Evolutionary conservation across 2,113 vertebrate genomes (phyloP), one percentile per base, ranked within the genome.

Genomic region (Mellivora capensis): DNA sequence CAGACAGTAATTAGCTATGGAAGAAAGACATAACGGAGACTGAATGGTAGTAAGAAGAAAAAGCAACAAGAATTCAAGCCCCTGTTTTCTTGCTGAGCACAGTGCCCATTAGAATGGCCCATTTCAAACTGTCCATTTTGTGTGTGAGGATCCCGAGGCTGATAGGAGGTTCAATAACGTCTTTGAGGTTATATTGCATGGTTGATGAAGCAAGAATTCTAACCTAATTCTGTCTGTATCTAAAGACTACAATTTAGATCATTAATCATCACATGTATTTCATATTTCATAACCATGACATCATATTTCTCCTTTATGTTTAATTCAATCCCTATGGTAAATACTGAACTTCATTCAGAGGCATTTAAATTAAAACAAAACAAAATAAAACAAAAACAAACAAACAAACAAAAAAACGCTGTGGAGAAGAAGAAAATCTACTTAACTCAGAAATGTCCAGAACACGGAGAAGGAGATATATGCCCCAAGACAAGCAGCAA

Each of bases 281-380:
- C 15, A 31, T 77, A 47, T 77, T 77, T 29, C 74, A 47, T 47
- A 77, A 77, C 42, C 13, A 29, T 31, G 27, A 77, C 74, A 77
- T 20, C 25, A 14, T 44, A 74, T 67, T 74, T 31, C 18, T 93
- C 76, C 27, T 83, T 39, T 83, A 57, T 29, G 15, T n/a, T 92
- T n/a, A 92, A 44, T 86, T 91, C 27, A 47, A 5, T 69, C 31
- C 81, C 61, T 61, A 67, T 42, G 39, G 29, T 37, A 93, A 95
- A 92, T 64, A 49, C 39, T 90, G 42, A 92, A 87, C 67, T 31
- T 42, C 80, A 92, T 13, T 8, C 6, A 81, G 31, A 91, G 12
- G 14, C 93, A 83, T 88, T 93, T 95, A 96, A 91, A 69, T 76
- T 27, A 5, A 61, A 61, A n/a, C n/a, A n/a, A n/a, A n/a, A n/a